Conservation (phyloP, 2,888 invertebrate species). For the Carterocephalus palaemon region DNA sequence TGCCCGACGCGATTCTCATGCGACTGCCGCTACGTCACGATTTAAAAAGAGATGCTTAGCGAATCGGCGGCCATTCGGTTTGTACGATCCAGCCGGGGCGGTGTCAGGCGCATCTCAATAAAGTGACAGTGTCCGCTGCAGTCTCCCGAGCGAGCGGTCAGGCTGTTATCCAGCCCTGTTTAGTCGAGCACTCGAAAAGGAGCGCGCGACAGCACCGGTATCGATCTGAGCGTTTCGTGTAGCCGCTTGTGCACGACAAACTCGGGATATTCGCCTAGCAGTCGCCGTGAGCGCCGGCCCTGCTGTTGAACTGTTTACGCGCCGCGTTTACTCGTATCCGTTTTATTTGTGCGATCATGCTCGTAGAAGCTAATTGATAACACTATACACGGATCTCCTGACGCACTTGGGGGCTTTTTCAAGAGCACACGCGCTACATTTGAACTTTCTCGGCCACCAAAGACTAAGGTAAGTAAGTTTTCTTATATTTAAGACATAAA, state of each 20-base stretch:
- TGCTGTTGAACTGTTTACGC: slow-evolving; percentile 71
- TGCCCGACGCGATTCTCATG: slow-evolving; percentile 58
- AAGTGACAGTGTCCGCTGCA: slow-evolving; percentile 40
- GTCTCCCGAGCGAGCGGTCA: slow-evolving; percentile 36
- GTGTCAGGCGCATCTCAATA: slow-evolving; percentile 43
- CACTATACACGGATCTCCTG: slow-evolving; percentile 52
- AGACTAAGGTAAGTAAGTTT: slow-evolving; percentile 39
- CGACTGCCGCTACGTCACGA: slow-evolving; percentile 60
- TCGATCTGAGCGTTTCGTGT: slow-evolving; percentile 69
- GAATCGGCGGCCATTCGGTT: slow-evolving; percentile 48
- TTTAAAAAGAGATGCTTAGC: slow-evolving; percentile 59
- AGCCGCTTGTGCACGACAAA: slow-evolving; percentile 66
- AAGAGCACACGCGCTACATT: slow-evolving; percentile 37
- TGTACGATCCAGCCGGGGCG: slow-evolving; percentile 42
- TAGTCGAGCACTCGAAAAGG: slow-evolving; percentile 55
- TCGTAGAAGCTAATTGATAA: slow-evolving; percentile 64
- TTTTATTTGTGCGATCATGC: slow-evolving; percentile 68
- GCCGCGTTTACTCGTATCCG: slow-evolving; percentile 50
- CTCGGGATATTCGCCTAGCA: slow-evolving; percentile 71
- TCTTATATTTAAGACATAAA: slow-evolving; percentile 7
- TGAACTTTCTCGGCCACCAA: slow-evolving; percentile 43
- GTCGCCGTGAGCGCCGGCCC: slow-evolving; percentile 75
- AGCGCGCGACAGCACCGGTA: slow-evolving; percentile 65
- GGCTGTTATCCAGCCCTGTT: slow-evolving; percentile 41
- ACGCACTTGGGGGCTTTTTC: slow-evolving; percentile 42